phyloP scores from a whole-genome alignment of 2,113 vertebrate species.

The Emydura subglobosa region DNA sequence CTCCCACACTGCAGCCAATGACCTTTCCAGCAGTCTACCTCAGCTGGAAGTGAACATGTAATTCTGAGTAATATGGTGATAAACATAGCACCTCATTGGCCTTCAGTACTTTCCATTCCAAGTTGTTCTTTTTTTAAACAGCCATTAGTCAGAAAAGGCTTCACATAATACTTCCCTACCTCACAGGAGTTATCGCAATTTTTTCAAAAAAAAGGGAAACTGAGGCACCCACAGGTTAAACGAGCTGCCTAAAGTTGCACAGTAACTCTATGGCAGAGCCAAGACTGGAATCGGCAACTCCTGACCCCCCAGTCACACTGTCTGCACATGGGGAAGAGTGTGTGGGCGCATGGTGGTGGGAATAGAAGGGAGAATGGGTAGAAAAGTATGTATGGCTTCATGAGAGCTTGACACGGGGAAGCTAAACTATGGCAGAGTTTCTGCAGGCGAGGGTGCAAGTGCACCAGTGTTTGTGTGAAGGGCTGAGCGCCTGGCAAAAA shows the following conservation, averaged over 20 bases:
- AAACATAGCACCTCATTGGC: not conserved
- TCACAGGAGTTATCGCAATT: not conserved
- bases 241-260: not conserved
- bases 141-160: not conserved
- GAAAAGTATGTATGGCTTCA: rapidly evolving
- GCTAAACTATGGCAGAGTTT: not conserved
- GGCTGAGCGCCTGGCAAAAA: not conserved
- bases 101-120: not conserved
- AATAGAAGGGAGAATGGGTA: rapidly evolving
- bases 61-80: not conserved
- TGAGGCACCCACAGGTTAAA: rapidly evolving
- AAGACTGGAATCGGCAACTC: not conserved
- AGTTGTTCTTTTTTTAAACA: not conserved
- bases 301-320: not conserved
- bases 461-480: not conserved
- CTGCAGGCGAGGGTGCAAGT: not conserved
- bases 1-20: not conserved
- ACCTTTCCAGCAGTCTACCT: not conserved
- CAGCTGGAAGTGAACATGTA: not conserved
- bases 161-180: rapidly evolving
- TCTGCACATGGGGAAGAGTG: too few species aligned
- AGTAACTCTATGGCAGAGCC: not conserved
- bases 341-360: not conserved
- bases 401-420: not conserved
- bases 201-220: not conserved